Evolutionary conservation across 2,888 invertebrate species (phyloP), one percentile per base, ranked within the genome.

Genomic region (Agriopis leucophaearia): DNA sequence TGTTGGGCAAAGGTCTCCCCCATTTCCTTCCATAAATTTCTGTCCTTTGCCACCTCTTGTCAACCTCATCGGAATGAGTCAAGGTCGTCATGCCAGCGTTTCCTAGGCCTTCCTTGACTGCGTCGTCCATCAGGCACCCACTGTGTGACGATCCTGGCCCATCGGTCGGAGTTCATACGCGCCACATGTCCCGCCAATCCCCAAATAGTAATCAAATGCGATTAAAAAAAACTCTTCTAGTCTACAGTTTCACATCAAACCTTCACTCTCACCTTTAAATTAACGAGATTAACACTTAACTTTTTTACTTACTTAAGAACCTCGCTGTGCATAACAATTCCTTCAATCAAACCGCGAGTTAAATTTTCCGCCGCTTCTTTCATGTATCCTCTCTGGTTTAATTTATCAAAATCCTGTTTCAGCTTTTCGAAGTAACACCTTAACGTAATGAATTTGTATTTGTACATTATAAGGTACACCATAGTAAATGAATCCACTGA

Each of bases 391-490:
- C 66, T 52, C 13, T 74, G 60, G 50, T 80, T 81, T n/a, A 86
- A 75, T 48, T 61, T 76, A 54, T 82, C 78, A 64, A 88, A 85
- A 40, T 90, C 84, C 1, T 75, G 71, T 58, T 80, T 79, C 50
- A 93, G 70, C 8, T 78, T 81, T 69, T 88, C 88, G 27, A 93
- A 91, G 71, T 91, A 92, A 47, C 83, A 73, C 68, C 85, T 82
- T 42, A 94, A 67, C 0, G 91, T 88, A n/a, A 91, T 88, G 48
- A 92, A 88, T 73, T 94, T 94, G 68, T 91, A 91, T 69, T 91
- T 91, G 64, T 85, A 89, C 77, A 91, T 88, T 9, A 92, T 90
- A 13, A 94, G 77, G 60, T 87, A 84, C 1, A 83, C 74, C 81
- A 93, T 83, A 0, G 88, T 86, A 47, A 87, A 85, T 1, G 82